Percentiles rank a stretch among this genome's conserved stretches.
Evolutionary conservation across 92 coral and sea anemone genomes (phyloP).

Genomic region (Parazoanthus atlanticus): DNA sequence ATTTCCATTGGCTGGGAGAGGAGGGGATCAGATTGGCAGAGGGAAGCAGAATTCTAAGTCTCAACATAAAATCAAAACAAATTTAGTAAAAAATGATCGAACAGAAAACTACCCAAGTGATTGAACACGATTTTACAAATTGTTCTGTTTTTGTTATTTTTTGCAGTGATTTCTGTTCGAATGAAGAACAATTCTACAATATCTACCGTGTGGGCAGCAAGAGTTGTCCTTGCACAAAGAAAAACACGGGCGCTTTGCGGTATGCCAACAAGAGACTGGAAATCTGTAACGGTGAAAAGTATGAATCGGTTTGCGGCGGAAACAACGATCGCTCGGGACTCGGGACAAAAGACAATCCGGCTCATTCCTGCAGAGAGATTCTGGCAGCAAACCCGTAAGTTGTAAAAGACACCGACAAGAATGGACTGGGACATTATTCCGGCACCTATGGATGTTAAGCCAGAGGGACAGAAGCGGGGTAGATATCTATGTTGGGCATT

Average conservation of each 20-base stretch:
- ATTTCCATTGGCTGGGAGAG: too few relatives aligned
- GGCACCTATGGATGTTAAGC: neutral
- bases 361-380: constrained; percentile 18
- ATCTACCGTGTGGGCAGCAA: constrained; percentile 16
- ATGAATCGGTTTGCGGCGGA: constrained; percentile 27
- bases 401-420: neutral
- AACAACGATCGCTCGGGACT: neutral
- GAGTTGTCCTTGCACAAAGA: constrained; percentile 46
- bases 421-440: neutral
- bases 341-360: constrained; percentile 15
- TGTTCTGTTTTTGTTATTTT: neutral
- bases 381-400: constrained; percentile 16
- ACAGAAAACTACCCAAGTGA: neutral
- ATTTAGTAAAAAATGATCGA: neutral
- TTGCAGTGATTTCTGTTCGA: neutral
- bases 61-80: too few relatives aligned
- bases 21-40: too few relatives aligned
- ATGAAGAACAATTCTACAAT: constrained; percentile 17
- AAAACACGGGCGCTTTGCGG: constrained; percentile 57
- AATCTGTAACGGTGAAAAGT: constrained; percentile 56
- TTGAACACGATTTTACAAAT: neutral
- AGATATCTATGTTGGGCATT: neutral
- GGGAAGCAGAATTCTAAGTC: too few relatives aligned
- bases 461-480: neutral
- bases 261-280: constrained; percentile 55